A percentile compares a stretch with the other conserved stretches of the same genome.
Evolutionary conservation across 1,140 invertebrate genomes (phyloP).

Genomic region (Solenopsis fugax): DNA sequence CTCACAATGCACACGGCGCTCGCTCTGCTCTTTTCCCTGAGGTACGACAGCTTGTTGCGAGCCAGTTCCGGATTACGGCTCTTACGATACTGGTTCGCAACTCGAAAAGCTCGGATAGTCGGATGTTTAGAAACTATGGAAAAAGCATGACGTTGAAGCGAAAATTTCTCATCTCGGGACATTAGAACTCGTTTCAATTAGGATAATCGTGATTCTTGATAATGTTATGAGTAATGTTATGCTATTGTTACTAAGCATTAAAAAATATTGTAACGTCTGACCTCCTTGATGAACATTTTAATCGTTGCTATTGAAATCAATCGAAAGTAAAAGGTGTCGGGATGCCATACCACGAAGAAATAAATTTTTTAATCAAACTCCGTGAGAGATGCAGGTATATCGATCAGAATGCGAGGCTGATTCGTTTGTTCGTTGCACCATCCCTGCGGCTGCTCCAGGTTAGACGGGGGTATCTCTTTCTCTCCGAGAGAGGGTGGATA

Average conservation of each 20-base stretch:
- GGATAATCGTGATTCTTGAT: not conserved
- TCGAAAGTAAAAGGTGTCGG: not conserved
- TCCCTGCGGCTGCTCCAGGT: conserved; percentile 25
- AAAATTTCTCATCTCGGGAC: not conserved
- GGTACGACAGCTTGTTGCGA: conserved; percentile 70
- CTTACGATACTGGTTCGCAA: conserved; percentile 61
- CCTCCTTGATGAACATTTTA: not conserved
- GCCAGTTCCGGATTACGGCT: conserved; percentile 73
- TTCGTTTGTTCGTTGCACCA: conserved; percentile 43
- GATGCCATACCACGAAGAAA: conserved; percentile 12
- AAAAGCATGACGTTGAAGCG: conserved; percentile 30
- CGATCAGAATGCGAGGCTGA: conserved; percentile 50
- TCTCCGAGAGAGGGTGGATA: not conserved
- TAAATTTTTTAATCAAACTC: conserved; percentile 60
- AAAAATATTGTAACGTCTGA: not conserved
- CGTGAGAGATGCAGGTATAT: conserved; percentile 28
- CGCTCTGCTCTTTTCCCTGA: conserved; percentile 50
- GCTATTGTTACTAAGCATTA: not conserved
- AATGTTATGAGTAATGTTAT: not conserved
- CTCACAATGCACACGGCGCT: conserved; percentile 49
- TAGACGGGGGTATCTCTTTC: conserved; percentile 49
- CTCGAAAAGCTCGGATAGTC: conserved; percentile 31
- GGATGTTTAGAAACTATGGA: conserved; percentile 28
- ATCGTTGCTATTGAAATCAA: not conserved
- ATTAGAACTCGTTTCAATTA: not conserved